Percentiles rank a stretch among this genome's conserved stretches.
Evolutionary conservation across 1,140 invertebrate genomes (phyloP).

Genomic region (Cotesia glomerata): DNA sequence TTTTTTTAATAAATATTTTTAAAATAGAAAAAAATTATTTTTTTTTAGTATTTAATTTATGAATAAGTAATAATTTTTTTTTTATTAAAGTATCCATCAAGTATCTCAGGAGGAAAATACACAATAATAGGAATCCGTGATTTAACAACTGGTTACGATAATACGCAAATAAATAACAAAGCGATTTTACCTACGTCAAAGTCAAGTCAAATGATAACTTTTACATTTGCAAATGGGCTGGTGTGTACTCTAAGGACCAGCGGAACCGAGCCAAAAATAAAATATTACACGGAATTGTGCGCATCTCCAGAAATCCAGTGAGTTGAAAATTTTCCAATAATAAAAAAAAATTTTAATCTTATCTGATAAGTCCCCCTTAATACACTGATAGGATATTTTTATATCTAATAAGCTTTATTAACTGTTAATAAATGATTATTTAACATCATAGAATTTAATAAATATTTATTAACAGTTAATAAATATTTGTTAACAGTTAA

Average conservation of each 20-base stretch:
- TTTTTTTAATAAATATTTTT: neutral
- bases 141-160: constrained; percentile 89
- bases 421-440: too few relatives aligned
- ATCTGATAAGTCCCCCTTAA: too few relatives aligned
- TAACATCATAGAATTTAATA: too few relatives aligned
- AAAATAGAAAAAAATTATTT: neutral
- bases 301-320: constrained; percentile 71
- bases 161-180: constrained; percentile 72
- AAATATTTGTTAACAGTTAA: too few relatives aligned
- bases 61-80: constrained; percentile 16
- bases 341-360: too few relatives aligned
- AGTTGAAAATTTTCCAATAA: constrained; percentile 45
- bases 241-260: constrained; percentile 91
- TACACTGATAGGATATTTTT: too few relatives aligned
- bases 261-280: constrained; percentile 98
- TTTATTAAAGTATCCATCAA: constrained; percentile 76
- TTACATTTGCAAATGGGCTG: constrained; percentile 87
- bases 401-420: too few relatives aligned
- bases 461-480: too few relatives aligned
- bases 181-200: constrained; percentile 80
- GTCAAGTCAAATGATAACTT: constrained; percentile 95
- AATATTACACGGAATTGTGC: constrained; percentile 94
- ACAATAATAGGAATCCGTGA: constrained; percentile 81
- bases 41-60: too few relatives aligned
- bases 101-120: constrained; percentile 74